phyloP scores from a whole-genome alignment of 2,113 vertebrate species.

The Parus major region DNA sequence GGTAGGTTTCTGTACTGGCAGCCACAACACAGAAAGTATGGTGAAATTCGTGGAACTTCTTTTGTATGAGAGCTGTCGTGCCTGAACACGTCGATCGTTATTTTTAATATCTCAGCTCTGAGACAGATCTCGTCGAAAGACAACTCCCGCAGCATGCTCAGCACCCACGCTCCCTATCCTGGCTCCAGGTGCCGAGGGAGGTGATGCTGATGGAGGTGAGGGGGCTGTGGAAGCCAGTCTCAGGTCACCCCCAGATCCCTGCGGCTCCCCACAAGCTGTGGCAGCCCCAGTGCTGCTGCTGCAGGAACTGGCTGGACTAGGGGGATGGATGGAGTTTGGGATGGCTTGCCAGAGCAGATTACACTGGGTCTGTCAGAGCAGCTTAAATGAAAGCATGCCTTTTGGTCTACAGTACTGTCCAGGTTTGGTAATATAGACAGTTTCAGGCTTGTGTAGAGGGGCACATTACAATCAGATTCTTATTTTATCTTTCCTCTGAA shows the following conservation, averaged over 20 bases:
- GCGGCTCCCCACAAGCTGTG: rapidly evolving
- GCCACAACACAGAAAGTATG: not conserved
- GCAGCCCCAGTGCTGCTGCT: rapidly evolving
- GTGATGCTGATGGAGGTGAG: not conserved
- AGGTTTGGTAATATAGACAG: not conserved
- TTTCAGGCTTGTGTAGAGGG: not conserved
- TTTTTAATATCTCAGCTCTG: constrained; percentile 9
- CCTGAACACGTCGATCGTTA: not conserved
- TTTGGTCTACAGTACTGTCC: not conserved
- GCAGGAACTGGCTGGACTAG: rapidly evolving
- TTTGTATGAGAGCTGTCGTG: not conserved
- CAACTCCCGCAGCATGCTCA: not conserved
- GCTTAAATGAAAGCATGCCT: rapidly evolving
- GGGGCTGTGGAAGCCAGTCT: rapidly evolving
- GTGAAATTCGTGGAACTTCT: not conserved
- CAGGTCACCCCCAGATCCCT: rapidly evolving
- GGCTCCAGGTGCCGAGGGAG: rapidly evolving
- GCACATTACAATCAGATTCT: not conserved
- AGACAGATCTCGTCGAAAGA: not conserved
- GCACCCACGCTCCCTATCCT: not conserved
- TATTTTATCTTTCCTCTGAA: not conserved
- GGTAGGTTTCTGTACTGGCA: not conserved
- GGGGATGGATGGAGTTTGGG: not conserved
- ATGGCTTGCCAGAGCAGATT: not conserved
- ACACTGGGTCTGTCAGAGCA: not conserved